phyloP scores from a whole-genome alignment of 2,113 vertebrate genomes.

The Amblyopsis rosae region DNA sequence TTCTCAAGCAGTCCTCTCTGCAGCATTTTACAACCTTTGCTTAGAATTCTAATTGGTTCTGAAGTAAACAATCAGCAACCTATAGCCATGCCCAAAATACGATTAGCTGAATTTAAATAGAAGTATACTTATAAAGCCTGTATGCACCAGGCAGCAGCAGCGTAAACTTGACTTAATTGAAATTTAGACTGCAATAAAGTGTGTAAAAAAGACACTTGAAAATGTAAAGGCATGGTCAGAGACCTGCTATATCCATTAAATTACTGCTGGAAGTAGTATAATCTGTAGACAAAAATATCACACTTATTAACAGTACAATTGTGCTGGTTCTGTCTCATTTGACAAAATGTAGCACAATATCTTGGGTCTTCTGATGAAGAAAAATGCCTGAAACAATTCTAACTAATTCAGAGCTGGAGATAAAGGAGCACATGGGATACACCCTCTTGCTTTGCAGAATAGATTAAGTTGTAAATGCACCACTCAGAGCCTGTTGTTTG shows the following conservation, averaged over 20 bases:
- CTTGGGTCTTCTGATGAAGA: neutral
- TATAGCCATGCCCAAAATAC: neutral
- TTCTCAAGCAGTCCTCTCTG: conserved; percentile 10
- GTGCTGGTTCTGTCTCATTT: no score
- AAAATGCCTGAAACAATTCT: conserved; percentile 8
- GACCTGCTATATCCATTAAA: no score
- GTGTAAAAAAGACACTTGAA: neutral
- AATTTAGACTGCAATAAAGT: neutral
- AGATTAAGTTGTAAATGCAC: conserved; percentile 21
- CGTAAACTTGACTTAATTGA: no score
- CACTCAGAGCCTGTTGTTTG: conserved; percentile 51
- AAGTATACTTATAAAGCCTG: neutral
- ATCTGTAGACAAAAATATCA: no score
- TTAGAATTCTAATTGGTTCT: no score
- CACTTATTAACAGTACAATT: no score
- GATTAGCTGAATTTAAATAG: neutral
- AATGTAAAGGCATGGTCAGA: neutral
- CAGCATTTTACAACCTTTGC: conserved; percentile 21
- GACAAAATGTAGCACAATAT: no score
- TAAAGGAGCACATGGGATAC: neutral
- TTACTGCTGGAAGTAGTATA: no score
- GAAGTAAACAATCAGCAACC: neutral
- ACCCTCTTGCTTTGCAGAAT: conserved; percentile 9
- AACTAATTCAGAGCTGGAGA: neutral
- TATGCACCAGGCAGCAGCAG: no score